Conservation (phyloP, 2,797 vertebrate genomes). For the Hipposideros larvatus region DNA sequence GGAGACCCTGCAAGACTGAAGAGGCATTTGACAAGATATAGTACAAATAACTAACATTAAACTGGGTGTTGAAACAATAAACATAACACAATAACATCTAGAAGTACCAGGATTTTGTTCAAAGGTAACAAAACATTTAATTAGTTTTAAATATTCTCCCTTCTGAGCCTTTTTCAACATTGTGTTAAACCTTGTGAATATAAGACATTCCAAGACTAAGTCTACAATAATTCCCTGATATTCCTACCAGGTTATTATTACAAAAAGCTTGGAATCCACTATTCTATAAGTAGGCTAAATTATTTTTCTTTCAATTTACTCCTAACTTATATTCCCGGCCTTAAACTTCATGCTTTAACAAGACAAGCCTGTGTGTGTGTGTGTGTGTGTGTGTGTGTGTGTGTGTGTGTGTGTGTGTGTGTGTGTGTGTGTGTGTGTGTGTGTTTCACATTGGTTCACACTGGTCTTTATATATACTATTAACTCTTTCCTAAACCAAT, state of each 20-base stretch:
- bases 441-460: background rate
- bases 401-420: no score
- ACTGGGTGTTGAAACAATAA: slow-evolving; percentile 53
- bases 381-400: no score
- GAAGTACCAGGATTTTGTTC: slow-evolving; percentile 20
- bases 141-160: slow-evolving; percentile 40
- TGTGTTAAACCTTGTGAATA: slow-evolving; percentile 6
- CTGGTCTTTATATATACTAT: background rate
- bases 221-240: slow-evolving; percentile 16
- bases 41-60: slow-evolving; percentile 5
- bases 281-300: background rate
- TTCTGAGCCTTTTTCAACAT: slow-evolving; percentile 47
- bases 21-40: background rate
- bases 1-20: background rate
- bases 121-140: slow-evolving; percentile 43
- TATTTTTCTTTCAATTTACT: slow-evolving; percentile 38
- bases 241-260: slow-evolving; percentile 3
- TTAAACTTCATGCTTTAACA: slow-evolving; percentile 23
- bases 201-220: slow-evolving; percentile 22
- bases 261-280: background rate
- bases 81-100: background rate
- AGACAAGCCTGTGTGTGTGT: no score
- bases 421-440: no score
- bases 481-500: background rate
- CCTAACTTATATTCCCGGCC: slow-evolving; percentile 11